Conservation (phyloP, 2,888 invertebrate species). For the Tupiocoris notatus region DNA sequence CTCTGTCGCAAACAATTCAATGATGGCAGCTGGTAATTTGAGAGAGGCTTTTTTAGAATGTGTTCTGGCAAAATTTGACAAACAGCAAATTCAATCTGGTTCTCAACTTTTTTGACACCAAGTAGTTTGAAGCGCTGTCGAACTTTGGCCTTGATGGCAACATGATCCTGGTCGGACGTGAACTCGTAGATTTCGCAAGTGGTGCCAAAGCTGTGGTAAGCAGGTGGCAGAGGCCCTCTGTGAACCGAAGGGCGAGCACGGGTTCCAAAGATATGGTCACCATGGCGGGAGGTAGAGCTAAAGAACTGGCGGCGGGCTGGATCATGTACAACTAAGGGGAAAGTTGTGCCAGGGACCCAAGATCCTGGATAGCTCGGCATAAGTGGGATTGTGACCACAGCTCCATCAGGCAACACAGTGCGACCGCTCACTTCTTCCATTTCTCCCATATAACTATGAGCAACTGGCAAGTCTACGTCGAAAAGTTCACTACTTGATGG, state of each 20-base stretch:
- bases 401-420: constrained; percentile 62
- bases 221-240: background rate
- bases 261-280: constrained; percentile 22
- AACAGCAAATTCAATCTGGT: constrained; percentile 1
- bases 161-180: constrained; percentile 56
- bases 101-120: constrained; percentile 51
- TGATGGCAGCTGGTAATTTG: constrained; percentile 20
- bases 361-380: constrained; percentile 63
- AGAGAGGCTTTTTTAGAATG: constrained; percentile 38
- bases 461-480: constrained; percentile 59
- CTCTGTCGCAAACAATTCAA: constrained; percentile 20
- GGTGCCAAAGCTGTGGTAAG: constrained; percentile 57
- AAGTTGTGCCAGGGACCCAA: constrained; percentile 73
- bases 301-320: constrained; percentile 61
- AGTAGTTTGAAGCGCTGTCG: constrained; percentile 71
- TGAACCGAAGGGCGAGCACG: constrained; percentile 7
- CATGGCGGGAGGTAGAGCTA: constrained; percentile 58
- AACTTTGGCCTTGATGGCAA: constrained; percentile 69
- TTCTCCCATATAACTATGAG: constrained; percentile 59
- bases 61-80: constrained; percentile 42
- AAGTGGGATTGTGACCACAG: constrained; percentile 60
- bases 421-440: constrained; percentile 65
- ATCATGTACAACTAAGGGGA: constrained; percentile 65
- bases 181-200: constrained; percentile 67
- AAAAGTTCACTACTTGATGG: constrained; percentile 50